A percentile compares a stretch with the other conserved stretches of the same genome.
Conservation (phyloP, 35 echinoderm and acorn worm genomes). For the Ophioderma brevispina region DNA sequence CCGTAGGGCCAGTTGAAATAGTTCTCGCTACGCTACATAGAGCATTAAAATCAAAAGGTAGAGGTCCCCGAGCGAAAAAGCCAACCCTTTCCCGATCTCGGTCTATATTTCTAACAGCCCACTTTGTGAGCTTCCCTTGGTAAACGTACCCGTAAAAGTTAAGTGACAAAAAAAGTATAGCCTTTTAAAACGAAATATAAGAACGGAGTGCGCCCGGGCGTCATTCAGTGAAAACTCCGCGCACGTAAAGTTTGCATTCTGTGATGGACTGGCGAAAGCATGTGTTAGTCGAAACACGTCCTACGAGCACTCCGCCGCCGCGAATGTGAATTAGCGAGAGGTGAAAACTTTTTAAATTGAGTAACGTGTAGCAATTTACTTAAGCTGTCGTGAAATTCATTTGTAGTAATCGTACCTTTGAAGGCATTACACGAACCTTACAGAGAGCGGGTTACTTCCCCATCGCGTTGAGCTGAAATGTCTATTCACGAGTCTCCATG, state of each 20-base stretch:
- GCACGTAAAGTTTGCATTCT: not conserved
- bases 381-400: not conserved
- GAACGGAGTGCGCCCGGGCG: not conserved
- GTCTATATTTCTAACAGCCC: not conserved
- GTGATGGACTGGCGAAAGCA: not conserved
- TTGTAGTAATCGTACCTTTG: not conserved
- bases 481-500: not conserved
- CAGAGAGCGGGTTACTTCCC: not conserved
- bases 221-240: not conserved
- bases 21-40: no score
- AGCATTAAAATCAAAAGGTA: no score
- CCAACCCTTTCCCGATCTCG: no score
- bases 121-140: not conserved
- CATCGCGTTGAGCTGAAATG: not conserved
- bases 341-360: not conserved
- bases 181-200: not conserved
- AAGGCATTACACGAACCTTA: not conserved
- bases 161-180: conserved; percentile 8
- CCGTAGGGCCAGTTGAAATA: no score
- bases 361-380: conserved; percentile 2
- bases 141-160: not conserved
- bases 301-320: not conserved
- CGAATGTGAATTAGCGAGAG: not conserved
- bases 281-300: not conserved
- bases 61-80: no score